Conservation (phyloP, 2,797 vertebrate genomes). For the Smutsia temminckii region DNA sequence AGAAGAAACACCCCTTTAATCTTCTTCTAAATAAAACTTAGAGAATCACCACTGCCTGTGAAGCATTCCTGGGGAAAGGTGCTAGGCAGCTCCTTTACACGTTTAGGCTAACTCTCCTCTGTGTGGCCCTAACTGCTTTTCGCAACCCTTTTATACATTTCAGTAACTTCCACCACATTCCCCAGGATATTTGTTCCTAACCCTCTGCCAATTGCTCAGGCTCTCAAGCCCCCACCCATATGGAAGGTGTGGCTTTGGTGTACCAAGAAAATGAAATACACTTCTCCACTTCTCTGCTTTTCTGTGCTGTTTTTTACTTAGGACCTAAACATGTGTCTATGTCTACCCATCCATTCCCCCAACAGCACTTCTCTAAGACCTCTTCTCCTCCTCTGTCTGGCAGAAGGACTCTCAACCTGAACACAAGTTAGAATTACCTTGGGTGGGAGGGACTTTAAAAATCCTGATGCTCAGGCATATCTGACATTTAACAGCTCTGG, state of each 20-base stretch:
- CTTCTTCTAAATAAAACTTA: not conserved
- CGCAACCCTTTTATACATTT: not conserved
- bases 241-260: not conserved
- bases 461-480: not conserved
- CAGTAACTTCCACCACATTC: not conserved
- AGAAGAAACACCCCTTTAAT: not conserved
- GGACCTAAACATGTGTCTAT: not conserved
- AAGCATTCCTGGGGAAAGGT: not conserved
- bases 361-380: not conserved
- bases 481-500: not conserved
- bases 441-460: not conserved
- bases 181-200: not conserved
- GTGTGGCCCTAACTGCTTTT: not conserved
- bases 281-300: not conserved
- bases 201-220: not conserved
- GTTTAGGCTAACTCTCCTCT: not conserved
- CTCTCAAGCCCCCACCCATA: not conserved
- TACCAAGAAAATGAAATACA: not conserved
- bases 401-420: not conserved
- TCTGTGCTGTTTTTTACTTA: not conserved
- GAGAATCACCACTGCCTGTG: not conserved
- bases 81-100: not conserved
- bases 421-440: not conserved
- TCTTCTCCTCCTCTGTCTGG: not conserved
- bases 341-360: not conserved